Base-by-base conservation (phyloP, 2,113 vertebrate genomes). In the Xiphorhynchus elegans region DNA sequence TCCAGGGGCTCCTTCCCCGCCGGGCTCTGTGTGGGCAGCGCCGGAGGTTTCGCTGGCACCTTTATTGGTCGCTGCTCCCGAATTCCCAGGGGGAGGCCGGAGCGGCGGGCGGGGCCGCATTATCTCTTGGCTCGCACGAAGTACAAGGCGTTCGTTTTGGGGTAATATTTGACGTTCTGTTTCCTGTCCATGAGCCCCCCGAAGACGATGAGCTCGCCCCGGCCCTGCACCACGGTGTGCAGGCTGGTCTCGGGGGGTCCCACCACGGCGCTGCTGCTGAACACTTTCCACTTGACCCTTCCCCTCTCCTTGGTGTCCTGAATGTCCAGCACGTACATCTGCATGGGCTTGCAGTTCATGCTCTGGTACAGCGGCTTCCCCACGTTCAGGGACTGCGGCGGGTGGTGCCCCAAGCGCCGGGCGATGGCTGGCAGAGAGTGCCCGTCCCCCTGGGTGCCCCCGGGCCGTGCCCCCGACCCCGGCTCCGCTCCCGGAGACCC, bases 71-170 rank as follows among this genome's bases (percentile, higher is more conserved):
- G 92, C 92, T 49, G 77, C 96, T 95, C 64, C 96, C 94, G 44
- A 42, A 17, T 18, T 18, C 6, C 44, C 44, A 15, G 42, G 11
- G 40, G 37, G 37, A 37, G 37, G 37, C 37, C 9, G 37, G 37
- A 37, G 37, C 37, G 37, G 37, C 37, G 37, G 37, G 37, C 37
- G 10, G 35, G 68, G 85, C 88, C 60, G 15, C 97, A 99, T 98
- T 99, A 99, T 99, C 99, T 99, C 97, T 99, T 99, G 47, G 99
- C 99, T 52, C 99, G 98, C 81, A 99, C 99, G 95, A 99, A 99
- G 98, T 99, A 99, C 99, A 99, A 99, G 98, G 99, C 99, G 78
- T 99, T 99, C 84, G 99, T 99, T 98, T 99, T 99, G 91, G 99
- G 99, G 96, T 99, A 99, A 95, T 99, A 99, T 97, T 99, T 99